phyloP scores from a whole-genome alignment of 1,140 invertebrate species.

The Tachypleus tridentatus region DNA sequence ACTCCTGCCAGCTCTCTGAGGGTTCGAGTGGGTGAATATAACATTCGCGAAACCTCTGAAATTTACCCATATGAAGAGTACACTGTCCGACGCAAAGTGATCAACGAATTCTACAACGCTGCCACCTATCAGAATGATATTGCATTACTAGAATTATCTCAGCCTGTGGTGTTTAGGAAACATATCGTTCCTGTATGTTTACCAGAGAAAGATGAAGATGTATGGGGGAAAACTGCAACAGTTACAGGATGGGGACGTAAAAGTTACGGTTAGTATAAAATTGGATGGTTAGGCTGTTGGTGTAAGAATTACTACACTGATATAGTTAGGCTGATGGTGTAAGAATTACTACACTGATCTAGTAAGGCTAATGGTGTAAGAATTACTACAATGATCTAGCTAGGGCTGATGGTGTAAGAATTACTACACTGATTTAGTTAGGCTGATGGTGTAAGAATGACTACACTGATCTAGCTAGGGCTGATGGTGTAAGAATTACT shows the following conservation, averaged over 20 bases:
- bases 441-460: too few species aligned
- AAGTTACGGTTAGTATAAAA: slow-evolving; percentile 8
- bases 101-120: slow-evolving; percentile 29
- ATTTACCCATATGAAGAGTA: slow-evolving; percentile 74
- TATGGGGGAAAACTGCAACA: slow-evolving; percentile 23
- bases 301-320: too few species aligned
- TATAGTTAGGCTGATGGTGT: too few species aligned
- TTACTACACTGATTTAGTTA: too few species aligned
- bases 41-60: slow-evolving; percentile 69
- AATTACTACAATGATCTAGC: too few species aligned
- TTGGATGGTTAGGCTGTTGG: too few species aligned
- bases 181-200: slow-evolving; percentile 81
- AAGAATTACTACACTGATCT: too few species aligned
- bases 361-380: too few species aligned
- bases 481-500: too few species aligned
- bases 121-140: slow-evolving; percentile 67
- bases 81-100: slow-evolving; percentile 65
- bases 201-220: slow-evolving; percentile 45
- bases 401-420: too few species aligned
- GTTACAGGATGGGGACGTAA: slow-evolving; percentile 28
- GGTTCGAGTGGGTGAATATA: slow-evolving; percentile 80
- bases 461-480: too few species aligned
- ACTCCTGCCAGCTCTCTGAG: slow-evolving; percentile 41
- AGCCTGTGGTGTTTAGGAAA: slow-evolving; percentile 53
- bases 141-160: slow-evolving; percentile 60